Evolutionary conservation across 1,140 invertebrate species (phyloP).

Genomic region (Leguminivora glycinivorella): DNA sequence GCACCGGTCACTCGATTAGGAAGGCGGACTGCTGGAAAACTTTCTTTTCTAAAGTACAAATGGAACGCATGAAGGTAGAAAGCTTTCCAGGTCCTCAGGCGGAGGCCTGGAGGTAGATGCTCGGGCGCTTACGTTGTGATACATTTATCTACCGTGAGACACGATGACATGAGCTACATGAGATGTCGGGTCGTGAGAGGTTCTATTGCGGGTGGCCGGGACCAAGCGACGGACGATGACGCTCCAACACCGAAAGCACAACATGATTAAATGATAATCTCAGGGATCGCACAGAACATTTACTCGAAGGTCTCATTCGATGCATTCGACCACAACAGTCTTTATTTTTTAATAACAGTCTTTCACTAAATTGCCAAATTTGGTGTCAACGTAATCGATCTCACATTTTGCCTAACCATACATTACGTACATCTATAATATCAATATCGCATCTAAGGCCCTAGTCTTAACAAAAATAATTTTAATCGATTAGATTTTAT

Average conservation of each 20-base stretch:
- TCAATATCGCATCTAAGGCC: constrained; percentile 62
- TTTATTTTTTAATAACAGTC: constrained; percentile 65
- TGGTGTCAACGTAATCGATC: constrained; percentile 63
- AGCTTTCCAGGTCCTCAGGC: constrained; percentile 60
- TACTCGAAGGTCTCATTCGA: constrained; percentile 64
- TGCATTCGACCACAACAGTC: constrained; percentile 73
- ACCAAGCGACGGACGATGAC: constrained; percentile 64
- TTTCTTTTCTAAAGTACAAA: constrained; percentile 61
- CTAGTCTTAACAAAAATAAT: constrained; percentile 74
- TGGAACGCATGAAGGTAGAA: constrained; percentile 58
- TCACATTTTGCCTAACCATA: constrained; percentile 65
- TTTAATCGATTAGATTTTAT: constrained; percentile 53
- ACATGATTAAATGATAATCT: constrained; percentile 63
- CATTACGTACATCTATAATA: constrained; percentile 57
- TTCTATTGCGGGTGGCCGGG: constrained; percentile 62
- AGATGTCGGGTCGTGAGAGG: constrained; percentile 66
- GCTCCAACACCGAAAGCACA: constrained; percentile 74
- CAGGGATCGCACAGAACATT: constrained; percentile 55
- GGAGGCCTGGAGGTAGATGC: constrained; percentile 40
- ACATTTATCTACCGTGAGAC: constrained; percentile 76
- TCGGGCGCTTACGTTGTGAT: constrained; percentile 78
- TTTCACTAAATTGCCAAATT: constrained; percentile 56
- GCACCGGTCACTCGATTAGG: constrained; percentile 42
- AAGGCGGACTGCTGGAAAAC: constrained; percentile 68
- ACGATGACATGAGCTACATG: constrained; percentile 71